Base-by-base conservation (phyloP, 1,140 invertebrate genomes). In the Hirudo medicinalis region DNA sequence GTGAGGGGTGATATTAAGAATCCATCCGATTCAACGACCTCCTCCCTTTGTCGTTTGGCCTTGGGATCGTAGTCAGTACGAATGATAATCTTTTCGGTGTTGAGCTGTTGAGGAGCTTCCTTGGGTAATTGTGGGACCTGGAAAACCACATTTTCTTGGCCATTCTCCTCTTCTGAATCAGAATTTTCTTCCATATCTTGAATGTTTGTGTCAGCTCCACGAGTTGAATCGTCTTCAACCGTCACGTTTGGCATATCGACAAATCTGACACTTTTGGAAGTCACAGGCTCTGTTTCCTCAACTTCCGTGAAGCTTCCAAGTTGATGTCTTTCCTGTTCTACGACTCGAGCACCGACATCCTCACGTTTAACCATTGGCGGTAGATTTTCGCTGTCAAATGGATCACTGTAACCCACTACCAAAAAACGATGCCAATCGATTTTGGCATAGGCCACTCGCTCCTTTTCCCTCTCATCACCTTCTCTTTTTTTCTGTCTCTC, bases 391-490 rank as follows among this genome's bases (percentile, higher is more conserved):
- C 89, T 88, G 83, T 99, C 96, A 78, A 92, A 92, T 0, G 91
- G 90, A 82, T 99, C 97, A 0, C 99, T 95, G 0, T 95, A 98
- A 82, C 99, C 96, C 0, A 99, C 97, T 0, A 99, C 94, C 0
- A 99, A 95, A 84, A 99, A 99, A 83, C 99, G 95, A 80, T 99
- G 97, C 97, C 97, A 99, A 80, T 99, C 97, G 75, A 99, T 97
- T 78, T 94, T 91, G 5, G 93, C 92, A 80, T 98, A 98, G 0
- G 94, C 93, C 43, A 97, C 87, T 83, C 94, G 86, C 82, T 99
- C 97, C 54, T 90, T 87, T 82, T 99, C 96, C 25, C 92, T 85
- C 77, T 91, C 91, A 77, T 96, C 93, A 80, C 98, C 93, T 80
- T 97, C 93, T 74, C 90, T 90, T 0, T 91, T 87, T 70, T 88